Evolutionary conservation across 2,113 vertebrate genomes (phyloP).

Genomic region (Ageneiosus marmoratus): DNA sequence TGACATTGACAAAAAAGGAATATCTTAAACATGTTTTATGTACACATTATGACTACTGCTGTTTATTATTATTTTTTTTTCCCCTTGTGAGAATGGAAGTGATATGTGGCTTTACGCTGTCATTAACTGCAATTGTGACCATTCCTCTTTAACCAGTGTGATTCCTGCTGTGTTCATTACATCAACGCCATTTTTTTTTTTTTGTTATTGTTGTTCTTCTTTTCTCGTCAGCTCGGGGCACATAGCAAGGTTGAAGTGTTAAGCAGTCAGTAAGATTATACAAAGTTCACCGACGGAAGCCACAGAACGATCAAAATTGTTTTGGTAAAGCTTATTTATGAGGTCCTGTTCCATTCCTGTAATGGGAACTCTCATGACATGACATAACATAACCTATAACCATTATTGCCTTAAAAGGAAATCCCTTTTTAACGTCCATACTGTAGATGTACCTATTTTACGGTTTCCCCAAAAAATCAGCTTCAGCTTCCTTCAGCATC

Average conservation of each 20-base stretch:
- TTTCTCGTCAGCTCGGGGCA: background rate
- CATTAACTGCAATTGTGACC: slow-evolving; percentile 62
- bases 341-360: slow-evolving; percentile 3
- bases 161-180: slow-evolving; percentile 50
- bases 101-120: slow-evolving; percentile 6
- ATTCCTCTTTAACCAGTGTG: slow-evolving; percentile 60
- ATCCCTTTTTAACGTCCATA: background rate
- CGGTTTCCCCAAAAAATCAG: background rate
- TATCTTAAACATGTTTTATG: slow-evolving; percentile 65
- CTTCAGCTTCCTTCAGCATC: background rate
- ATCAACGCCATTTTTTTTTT: background rate
- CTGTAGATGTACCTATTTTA: background rate
- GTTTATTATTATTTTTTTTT: slow-evolving; percentile 45
- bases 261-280: background rate
- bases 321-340: background rate
- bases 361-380: background rate
- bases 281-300: background rate
- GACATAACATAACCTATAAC: no score
- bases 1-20: slow-evolving; percentile 57
- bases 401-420: slow-evolving; percentile 55
- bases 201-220: no score
- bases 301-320: background rate
- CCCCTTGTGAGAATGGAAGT: slow-evolving; percentile 52
- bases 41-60: slow-evolving; percentile 70
- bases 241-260: slow-evolving; percentile 23